These are phyloP conservation scores for Mormyrops boulengeri DNA, from an alignment of 2,797 vertebrate species.

Conservation along the genomic window DNA sequence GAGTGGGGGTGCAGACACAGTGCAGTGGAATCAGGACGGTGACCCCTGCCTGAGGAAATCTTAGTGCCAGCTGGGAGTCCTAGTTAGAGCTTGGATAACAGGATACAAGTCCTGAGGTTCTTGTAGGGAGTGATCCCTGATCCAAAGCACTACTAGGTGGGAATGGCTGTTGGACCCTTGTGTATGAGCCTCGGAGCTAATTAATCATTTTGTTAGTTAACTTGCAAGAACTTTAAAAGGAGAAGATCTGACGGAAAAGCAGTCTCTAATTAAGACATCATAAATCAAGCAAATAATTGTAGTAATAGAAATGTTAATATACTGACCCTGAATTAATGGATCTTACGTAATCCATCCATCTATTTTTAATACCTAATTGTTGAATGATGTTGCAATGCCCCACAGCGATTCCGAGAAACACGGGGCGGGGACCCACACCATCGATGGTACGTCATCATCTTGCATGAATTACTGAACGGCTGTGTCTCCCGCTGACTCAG, in stretches of 20 bases:
- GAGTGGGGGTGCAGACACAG: neutral
- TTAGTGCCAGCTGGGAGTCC: neutral
- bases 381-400: neutral
- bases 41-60: neutral
- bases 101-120: neutral
- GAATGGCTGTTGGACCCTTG: neutral
- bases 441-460: neutral
- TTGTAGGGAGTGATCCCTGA: neutral
- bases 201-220: neutral
- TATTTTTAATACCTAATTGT: neutral
- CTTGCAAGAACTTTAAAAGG: neutral
- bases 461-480: neutral
- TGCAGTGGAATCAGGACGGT: neutral
- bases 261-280: neutral
- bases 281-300: neutral
- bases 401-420: neutral
- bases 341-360: neutral
- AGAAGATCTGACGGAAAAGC: no score
- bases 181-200: neutral
- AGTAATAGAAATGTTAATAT: neutral
- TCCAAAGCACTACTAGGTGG: neutral
- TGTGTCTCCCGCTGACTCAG: neutral
- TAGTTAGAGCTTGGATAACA: neutral
- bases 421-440: neutral
- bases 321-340: neutral